These are phyloP conservation scores for Malurus leucopterus DNA, from an alignment of 2,797 vertebrate species.

Conservation along the genomic window DNA sequence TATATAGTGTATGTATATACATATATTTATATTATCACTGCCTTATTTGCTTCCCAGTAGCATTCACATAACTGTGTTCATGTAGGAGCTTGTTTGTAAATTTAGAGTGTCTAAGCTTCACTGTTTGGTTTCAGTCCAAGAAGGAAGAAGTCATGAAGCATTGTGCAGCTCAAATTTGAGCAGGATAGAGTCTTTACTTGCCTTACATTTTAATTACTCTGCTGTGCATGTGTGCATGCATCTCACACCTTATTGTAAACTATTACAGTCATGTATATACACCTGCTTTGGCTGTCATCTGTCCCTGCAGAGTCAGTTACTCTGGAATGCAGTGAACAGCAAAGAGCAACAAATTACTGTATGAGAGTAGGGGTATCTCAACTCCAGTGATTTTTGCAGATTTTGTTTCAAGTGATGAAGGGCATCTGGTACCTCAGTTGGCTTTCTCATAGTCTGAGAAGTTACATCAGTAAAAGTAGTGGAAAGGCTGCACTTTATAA, in stretches of 20 bases:
- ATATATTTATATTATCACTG: background rate
- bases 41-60: background rate
- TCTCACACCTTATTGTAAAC: background rate
- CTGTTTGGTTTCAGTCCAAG: background rate
- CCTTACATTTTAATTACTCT: background rate
- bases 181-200: background rate
- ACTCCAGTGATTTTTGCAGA: background rate
- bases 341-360: background rate
- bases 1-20: background rate
- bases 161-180: background rate
- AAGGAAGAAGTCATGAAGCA: background rate
- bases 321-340: background rate
- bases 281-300: background rate
- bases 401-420: background rate
- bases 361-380: background rate
- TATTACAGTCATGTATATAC: background rate
- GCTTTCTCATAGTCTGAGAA: background rate
- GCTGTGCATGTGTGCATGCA: background rate
- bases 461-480: background rate
- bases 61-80: background rate
- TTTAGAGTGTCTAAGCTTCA: background rate
- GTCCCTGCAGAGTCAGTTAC: background rate
- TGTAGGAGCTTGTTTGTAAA: background rate
- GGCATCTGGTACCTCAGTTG: background rate
- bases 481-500: background rate